Conservation (phyloP, 1,140 invertebrate genomes). For the Drosophila subobscura region DNA sequence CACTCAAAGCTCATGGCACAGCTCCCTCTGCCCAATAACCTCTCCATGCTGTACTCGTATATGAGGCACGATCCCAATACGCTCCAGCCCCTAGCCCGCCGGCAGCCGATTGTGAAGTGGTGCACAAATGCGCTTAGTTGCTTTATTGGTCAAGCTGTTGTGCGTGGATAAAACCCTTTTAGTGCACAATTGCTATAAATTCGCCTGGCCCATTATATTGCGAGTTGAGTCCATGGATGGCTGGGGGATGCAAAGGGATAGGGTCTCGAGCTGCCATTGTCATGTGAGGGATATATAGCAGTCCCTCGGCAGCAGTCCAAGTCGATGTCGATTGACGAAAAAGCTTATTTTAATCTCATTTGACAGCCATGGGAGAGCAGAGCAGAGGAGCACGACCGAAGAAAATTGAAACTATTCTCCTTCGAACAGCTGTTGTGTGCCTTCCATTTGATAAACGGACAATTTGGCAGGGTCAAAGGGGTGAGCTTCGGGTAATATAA, state of each 20-base stretch:
- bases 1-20: conserved; percentile 58
- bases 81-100: conserved; percentile 1
- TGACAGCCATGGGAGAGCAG: conserved; percentile 53
- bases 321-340: conserved; percentile 79
- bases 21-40: conserved; percentile 11
- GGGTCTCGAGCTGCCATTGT: conserved; percentile 45
- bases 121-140: conserved; percentile 81
- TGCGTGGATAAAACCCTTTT: conserved; percentile 82
- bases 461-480: conserved; percentile 39
- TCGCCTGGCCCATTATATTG: conserved; percentile 69
- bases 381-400: conserved; percentile 13
- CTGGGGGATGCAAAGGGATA: not conserved
- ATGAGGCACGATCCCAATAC: conserved; percentile 36
- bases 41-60: conserved; percentile 4
- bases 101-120: conserved; percentile 38
- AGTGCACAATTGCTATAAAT: conserved; percentile 82
- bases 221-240: conserved; percentile 5
- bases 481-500: conserved; percentile 48
- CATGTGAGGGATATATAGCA: conserved; percentile 51
- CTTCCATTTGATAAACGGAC: conserved; percentile 68
- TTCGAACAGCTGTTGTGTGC: conserved; percentile 66
- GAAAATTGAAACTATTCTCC: conserved; percentile 56
- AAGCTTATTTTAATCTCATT: conserved; percentile 82
- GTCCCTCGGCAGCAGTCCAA: conserved; percentile 20
- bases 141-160: conserved; percentile 82